Evolutionary conservation across 2,888 invertebrate species (phyloP).

Genomic region (Unio delphinus): DNA sequence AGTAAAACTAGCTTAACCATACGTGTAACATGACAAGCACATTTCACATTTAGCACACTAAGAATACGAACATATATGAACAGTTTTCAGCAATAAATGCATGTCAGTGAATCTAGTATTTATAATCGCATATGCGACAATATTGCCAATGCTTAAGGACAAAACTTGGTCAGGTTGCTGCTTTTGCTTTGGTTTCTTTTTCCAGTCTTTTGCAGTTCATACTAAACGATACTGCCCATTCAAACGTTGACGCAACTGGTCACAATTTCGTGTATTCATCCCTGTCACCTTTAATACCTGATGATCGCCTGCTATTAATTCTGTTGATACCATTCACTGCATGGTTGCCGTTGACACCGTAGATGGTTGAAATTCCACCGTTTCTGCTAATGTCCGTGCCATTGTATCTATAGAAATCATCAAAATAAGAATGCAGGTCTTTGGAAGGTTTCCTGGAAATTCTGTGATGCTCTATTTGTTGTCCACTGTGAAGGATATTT

Average conservation of each 20-base stretch:
- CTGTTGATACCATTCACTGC: not conserved
- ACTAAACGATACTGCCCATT: too few species aligned
- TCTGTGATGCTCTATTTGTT: not conserved
- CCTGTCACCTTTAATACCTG: slow-evolving; percentile 13
- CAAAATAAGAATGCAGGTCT: slow-evolving; percentile 28
- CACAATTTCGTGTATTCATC: slow-evolving; percentile 31
- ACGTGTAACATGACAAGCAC: too few species aligned
- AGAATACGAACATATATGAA: too few species aligned
- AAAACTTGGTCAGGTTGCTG: too few species aligned
- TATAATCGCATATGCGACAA: too few species aligned
- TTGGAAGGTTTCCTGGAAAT: slow-evolving; percentile 18
- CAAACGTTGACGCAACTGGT: not conserved
- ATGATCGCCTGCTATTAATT: slow-evolving; percentile 7
- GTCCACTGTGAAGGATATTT: not conserved
- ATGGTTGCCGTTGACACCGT: slow-evolving; percentile 7
- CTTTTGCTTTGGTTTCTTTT: too few species aligned
- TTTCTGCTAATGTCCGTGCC: slow-evolving; percentile 15
- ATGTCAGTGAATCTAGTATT: too few species aligned
- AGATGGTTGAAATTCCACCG: slow-evolving; percentile 6
- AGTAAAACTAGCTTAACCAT: too few species aligned
- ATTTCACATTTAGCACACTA: too few species aligned
- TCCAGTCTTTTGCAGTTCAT: too few species aligned
- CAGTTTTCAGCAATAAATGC: too few species aligned
- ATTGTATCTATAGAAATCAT: slow-evolving; percentile 16
- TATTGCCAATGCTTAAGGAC: too few species aligned